Evolutionary conservation across 2,888 invertebrate species (phyloP).

Genomic region (Mimachlamys varia): DNA sequence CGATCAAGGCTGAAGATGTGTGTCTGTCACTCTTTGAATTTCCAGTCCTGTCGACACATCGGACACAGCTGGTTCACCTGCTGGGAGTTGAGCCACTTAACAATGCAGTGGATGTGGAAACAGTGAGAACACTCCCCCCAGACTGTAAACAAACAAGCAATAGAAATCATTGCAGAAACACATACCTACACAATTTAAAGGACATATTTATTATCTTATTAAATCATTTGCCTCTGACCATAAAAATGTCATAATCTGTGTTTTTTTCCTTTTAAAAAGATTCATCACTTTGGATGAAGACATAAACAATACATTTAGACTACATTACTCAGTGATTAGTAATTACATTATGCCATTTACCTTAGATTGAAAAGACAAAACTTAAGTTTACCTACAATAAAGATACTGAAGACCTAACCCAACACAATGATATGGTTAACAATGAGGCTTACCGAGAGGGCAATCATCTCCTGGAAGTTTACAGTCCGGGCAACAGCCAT

Average conservation of each 20-base stretch:
- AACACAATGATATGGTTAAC: neutral
- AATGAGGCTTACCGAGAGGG: constrained; percentile 86
- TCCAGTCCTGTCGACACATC: constrained; percentile 99
- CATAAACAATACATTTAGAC: no score
- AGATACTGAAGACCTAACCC: no score
- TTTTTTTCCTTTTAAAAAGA: no score
- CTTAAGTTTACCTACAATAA: no score
- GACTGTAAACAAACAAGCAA: constrained; percentile 84
- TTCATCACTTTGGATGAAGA: no score
- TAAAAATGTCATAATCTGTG: no score
- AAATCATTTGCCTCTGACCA: no score
- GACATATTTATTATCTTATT: no score
- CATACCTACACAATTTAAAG: no score
- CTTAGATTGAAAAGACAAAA: no score
- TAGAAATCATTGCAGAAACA: neutral
- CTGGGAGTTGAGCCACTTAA: constrained; percentile 97
- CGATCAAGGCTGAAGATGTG: neutral
- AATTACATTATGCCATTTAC: no score
- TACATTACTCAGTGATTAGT: no score
- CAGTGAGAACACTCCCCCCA: constrained; percentile 99
- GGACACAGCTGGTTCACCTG: constrained; percentile 83
- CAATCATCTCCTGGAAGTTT: constrained; percentile 99
- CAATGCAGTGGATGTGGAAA: constrained; percentile 99
- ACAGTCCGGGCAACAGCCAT: constrained; percentile 98
- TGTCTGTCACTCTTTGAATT: constrained; percentile 89